phyloP scores from a whole-genome alignment of 2,888 invertebrate genomes.

The Microdon myrmicae region DNA sequence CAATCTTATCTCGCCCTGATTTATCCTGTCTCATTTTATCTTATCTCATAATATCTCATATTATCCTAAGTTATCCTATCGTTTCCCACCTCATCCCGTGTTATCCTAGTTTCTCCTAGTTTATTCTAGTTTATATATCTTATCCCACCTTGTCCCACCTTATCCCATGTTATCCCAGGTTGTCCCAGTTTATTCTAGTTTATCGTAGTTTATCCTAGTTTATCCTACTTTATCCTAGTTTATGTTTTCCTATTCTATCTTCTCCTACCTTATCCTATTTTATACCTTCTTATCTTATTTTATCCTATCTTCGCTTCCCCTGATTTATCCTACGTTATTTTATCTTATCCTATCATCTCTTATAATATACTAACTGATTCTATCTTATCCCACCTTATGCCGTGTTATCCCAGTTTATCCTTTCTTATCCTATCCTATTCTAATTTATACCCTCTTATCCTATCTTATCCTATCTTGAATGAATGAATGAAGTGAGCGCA shows the following conservation, averaged over 20 bases:
- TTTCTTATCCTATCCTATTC: no score
- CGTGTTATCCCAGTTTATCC: constrained; percentile 1
- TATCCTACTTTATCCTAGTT: no score
- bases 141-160: neutral
- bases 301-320: no score
- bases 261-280: no score
- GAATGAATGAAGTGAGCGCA: no score
- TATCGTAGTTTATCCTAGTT: no score
- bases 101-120: constrained; percentile 2
- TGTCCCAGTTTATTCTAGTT: no score
- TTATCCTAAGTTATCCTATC: constrained; percentile 7
- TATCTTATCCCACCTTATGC: constrained; percentile 6
- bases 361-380: constrained; percentile 5
- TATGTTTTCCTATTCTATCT: no score
- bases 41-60: constrained; percentile 1
- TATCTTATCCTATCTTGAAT: no score
- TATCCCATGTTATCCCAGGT: no score
- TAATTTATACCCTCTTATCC: no score
- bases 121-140: constrained; percentile 37
- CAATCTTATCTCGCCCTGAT: neutral
- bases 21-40: neutral
- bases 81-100: constrained; percentile 1
- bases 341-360: neutral
- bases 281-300: no score
- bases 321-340: neutral